Evolutionary conservation across 2,888 invertebrate genomes (phyloP), one percentile per base, ranked within the genome.

Genomic region (Acronicta alni): DNA sequence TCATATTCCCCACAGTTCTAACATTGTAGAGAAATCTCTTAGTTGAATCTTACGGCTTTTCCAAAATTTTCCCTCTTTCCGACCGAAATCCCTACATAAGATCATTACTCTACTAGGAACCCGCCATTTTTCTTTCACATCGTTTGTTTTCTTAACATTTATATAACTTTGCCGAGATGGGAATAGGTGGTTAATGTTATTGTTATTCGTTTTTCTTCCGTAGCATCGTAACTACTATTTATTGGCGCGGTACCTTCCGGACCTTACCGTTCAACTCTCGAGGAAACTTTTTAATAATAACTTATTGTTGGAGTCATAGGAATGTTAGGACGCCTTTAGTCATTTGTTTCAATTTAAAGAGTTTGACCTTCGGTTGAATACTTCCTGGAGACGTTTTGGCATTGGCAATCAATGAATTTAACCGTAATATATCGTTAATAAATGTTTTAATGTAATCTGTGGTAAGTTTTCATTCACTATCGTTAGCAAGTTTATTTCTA

Each of bases 121-220:
- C 47, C 18, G 26, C 18, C 38, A 57, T 59, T 62, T 57, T 45
- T 61, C 12, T 30, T 16, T 35, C 35, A 26, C 42, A 17, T 18
- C 53, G 9, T 1, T 10, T 35, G 44, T 55, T 41, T 17, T 32
- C 15, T 16, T 37, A 61, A 47, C 70, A 70, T 66, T 61, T 57
- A 59, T 73, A 69, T 41, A 59, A 57, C 18, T 60, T 67, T 60
- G 14, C 18, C 20, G 23, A 46, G 42, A 60, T 54, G 55, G 57
- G 53, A 56, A 69, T 69, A 63, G 45, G 63, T 51, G 56, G 57
- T 15, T 15, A 9, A 56, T 46, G 51, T 60, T 74, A 60, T 66
- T 69, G 54, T 61, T 72, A 61, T 72, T 75, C 56, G 59, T 56
- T 69, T 64, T 64, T 63, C 57, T 56, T 44, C 62, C 37, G 23